Evolutionary conservation across 2,113 vertebrate species (phyloP), one percentile per base, ranked within the genome.

Genomic region (Taurulus bubalis): DNA sequence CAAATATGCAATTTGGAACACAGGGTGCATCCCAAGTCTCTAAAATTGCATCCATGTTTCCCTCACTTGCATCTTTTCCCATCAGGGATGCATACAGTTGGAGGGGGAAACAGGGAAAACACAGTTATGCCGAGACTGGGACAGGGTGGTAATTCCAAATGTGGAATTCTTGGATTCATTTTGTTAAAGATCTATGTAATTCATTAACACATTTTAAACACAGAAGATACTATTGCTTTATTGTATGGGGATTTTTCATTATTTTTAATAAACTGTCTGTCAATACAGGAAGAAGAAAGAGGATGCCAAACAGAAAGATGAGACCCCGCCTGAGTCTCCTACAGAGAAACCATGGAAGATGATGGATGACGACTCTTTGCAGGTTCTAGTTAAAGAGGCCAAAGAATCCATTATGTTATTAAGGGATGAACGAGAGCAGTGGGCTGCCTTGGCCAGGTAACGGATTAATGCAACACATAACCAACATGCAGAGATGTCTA

Each of bases 401-500:
- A 79, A 85, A 74, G 55, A 89, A 77, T 83, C 72, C 36, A 71
- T 95, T 64, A 45, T 87, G 16, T 70, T 60, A 8, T 71, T 93
- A 60, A 71, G 62, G n/a, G 90, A 92, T 34, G 87, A 91, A 47
- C 67, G 45, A 67, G 85, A 93, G 65, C 89, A 92, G 71, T 94
- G 75, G 42, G 75, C 72, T 26, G 79, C 91, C 15, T 70, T 95
- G 83, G 94, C 94, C 73, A 92, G 93, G 93, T 93, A 62, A 91
- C 3, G 0, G 12, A 51, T 47, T 8, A 9, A 62, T 77, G 58
- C 63, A 75, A 32, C 26, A 38, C 11, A 10, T 45, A 60, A 28
- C 30, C 47, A 36, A 63, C 64, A 71, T 49, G 34, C 56, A 74
- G 22, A 30, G 62, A 32, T 30, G 18, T 36, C 42, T 66, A 22